Evolutionary conservation across 1,140 invertebrate genomes (phyloP).

Genomic region (Helicoverpa armigera): DNA sequence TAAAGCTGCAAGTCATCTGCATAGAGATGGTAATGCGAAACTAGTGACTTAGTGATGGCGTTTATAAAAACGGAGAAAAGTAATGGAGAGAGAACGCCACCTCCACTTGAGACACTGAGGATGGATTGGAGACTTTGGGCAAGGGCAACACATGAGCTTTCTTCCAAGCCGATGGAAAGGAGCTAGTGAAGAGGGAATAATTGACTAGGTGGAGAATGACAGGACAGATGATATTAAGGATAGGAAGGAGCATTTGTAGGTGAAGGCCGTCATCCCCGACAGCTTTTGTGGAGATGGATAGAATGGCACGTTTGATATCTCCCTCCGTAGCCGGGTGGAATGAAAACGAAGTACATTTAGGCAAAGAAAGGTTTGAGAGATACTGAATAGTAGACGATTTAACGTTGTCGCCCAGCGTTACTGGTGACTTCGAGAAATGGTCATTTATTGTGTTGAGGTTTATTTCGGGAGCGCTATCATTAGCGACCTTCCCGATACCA

Average conservation of each 20-base stretch:
- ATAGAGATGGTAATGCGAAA: not conserved
- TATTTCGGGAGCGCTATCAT: not conserved
- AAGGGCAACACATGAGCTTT: too few species aligned
- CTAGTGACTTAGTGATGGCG: not conserved
- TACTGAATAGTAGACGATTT: slow-evolving; percentile 1
- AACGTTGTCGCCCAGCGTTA: not conserved
- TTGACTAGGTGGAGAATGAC: not conserved
- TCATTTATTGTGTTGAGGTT: too few species aligned
- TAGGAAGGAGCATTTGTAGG: slow-evolving; percentile 5
- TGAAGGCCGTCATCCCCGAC: not conserved
- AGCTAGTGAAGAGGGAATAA: not conserved
- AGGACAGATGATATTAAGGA: not conserved
- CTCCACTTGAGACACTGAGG: not conserved
- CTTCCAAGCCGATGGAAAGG: too few species aligned
- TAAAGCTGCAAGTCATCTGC: slow-evolving; percentile 9
- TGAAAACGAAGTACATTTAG: not conserved
- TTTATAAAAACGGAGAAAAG: not conserved
- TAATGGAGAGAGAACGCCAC: not conserved
- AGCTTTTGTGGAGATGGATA: not conserved
- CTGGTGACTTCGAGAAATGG: slow-evolving; percentile 4
- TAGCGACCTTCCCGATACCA: slow-evolving; percentile 3
- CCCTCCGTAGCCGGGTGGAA: not conserved
- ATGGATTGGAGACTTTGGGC: too few species aligned
- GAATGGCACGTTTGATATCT: not conserved
- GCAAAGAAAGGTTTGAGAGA: slow-evolving; percentile 3